Base-by-base conservation (phyloP, 2,797 vertebrate genomes). In the Poeciliopsis gracilis region DNA sequence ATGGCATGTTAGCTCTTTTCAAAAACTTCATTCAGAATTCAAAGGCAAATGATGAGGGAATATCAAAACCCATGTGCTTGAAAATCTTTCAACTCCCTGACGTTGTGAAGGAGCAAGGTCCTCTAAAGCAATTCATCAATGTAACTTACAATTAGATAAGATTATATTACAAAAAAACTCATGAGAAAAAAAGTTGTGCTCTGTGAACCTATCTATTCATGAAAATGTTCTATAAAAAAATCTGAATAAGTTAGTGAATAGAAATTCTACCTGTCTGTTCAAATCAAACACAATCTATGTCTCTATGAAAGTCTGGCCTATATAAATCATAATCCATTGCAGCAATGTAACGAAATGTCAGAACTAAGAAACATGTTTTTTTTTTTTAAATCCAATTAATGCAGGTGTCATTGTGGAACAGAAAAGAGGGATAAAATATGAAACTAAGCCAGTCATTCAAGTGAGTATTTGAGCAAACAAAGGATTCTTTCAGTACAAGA, bases 201-300 rank as follows among this genome's bases (percentile, higher is more conserved):
- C 20, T 12, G 20, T 51, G 30, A 36, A 10, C 30, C 47, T 53
- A 16, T 10, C 28, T 20, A 72, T 33, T 49, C 18, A 49, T 36
- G 8, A 63, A 4, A 15, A 36, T 67, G 73, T 82, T 13, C 36
- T 36, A 4, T 36, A 36, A 36, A 33, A 66, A 77, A 61, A 77
- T 75, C 73, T 66, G 45, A 30, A 33, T 20, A 75, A 75, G 57
- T 51, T 72, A 75, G 51, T 61, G 53, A 63, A 45, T 25, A 28
- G 20, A 30, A 41, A 85, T 82, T 74, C 33, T 43, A 72, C 77
- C 71, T 72, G 38, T 41, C 75, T 85, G 66, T 79, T 79, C 75
- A 77, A 89, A 90, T 86, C 74, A 86, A 43, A 61, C 18, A 10
- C 16, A 20, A 67, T 67, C 9, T 41, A 88, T 77, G 83, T 80